Evolutionary conservation across 2,888 invertebrate genomes (phyloP), one percentile per base, ranked within the genome.

Genomic region (Dicycla oo): DNA sequence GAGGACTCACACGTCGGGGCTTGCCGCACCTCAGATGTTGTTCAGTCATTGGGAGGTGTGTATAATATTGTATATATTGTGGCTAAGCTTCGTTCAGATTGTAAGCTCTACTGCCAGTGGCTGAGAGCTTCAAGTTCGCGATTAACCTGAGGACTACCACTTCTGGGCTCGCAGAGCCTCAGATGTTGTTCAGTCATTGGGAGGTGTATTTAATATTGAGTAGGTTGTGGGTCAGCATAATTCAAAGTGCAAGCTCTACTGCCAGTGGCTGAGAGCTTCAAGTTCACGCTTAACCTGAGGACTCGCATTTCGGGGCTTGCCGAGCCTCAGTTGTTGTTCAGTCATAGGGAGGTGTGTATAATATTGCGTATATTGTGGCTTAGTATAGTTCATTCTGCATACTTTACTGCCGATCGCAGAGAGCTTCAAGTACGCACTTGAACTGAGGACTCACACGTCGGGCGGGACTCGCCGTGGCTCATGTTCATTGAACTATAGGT

Each of bases 171-270:
- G 99, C 99, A 10, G 98, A 98, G 91, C 99, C 99, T 1, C 99
- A 99, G 93, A 97, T 99, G 83, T 97, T 98, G 87, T 99, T 99
- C 96, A 99, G 99, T 91, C 99, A 99, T 93, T 99, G 99, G 98
- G 99, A 99, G 98, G 98, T 20, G 30, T 11, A 11, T 20, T n/a
- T 8, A 43, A 47, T 47, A 20, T 47, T 15, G 43, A 13, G 43
- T 43, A 5, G 15, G 15, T 43, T 43, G 5, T 43, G 43, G 5
- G 5, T 43, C 15, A 5, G 43, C 15, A 43, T 5, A 0, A 18
- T 99, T 99, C 96, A 97, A 97, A 77, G 98, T 99, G 43, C 97
- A 97, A 74, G 99, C 99, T 2, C 4, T 30, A 30, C 30, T 30
- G 40, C 40, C 40, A 4, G 13, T 40, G 0, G 13, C 40, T 0